Evolutionary conservation across 2,888 invertebrate species (phyloP).

Genomic region (Hetaerina titia): DNA sequence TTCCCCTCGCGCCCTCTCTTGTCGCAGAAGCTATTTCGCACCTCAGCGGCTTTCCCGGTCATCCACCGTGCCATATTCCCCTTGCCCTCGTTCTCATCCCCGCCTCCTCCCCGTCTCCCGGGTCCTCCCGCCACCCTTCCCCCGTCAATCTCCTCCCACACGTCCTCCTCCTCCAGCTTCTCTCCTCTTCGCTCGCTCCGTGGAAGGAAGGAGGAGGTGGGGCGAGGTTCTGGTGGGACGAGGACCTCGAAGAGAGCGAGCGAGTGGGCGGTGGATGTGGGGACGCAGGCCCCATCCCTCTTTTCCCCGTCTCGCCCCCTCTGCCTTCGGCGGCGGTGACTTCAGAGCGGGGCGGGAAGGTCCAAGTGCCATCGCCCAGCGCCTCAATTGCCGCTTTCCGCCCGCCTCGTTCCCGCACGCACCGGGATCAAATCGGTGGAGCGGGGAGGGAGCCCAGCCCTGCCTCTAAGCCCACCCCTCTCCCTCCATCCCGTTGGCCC

Average conservation of each 20-base stretch:
- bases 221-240: too few species aligned
- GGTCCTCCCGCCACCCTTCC: background rate
- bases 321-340: too few species aligned
- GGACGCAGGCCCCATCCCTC: too few species aligned
- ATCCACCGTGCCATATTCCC: slow-evolving; percentile 32
- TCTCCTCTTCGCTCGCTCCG: too few species aligned
- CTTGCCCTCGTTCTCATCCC: background rate
- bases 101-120: background rate
- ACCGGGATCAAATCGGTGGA: background rate
- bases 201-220: too few species aligned
- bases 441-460: background rate
- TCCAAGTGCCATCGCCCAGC: background rate
- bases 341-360: too few species aligned
- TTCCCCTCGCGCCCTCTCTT: background rate
- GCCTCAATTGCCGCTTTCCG: background rate
- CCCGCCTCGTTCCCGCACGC: background rate
- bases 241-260: too few species aligned
- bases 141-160: background rate
- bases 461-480: too few species aligned
- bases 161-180: background rate
- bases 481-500: background rate
- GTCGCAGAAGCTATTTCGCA: slow-evolving; percentile 49
- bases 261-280: too few species aligned
- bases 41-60: slow-evolving; percentile 46
- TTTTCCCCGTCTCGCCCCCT: too few species aligned